Base-by-base conservation (phyloP, 1,140 invertebrate genomes). In the Sinonovacula constricta region DNA sequence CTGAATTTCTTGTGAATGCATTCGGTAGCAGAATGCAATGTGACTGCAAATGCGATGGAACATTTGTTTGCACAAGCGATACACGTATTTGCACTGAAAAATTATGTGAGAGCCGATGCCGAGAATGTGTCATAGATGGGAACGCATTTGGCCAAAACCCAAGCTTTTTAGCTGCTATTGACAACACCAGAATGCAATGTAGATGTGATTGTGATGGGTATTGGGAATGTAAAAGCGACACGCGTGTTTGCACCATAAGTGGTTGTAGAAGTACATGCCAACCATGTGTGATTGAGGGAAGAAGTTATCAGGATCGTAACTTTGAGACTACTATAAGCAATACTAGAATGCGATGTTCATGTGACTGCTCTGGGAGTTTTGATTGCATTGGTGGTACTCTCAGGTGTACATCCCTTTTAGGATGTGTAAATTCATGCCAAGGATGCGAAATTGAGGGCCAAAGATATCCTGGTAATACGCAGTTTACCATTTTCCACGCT, bases 391-490 rank as follows among this genome's bases (percentile, higher is more conserved):
- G 75, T 22, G 57, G 54, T 3, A 31, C 15, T 15, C 28, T n/a
- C 4, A 60, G n/a, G n/a, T 78, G 75, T 24, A 78, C 66, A 22
- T 26, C 24, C 12, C 36, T 7, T 3, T 45, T 28, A 10, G 75
- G 75, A 3, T 78, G 75, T 63, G 36, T 26, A 5, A 56, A 53
- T 24, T 34, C 53, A 0, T 78, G 75, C 28, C 15, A 24, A 22
- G 65, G 75, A 12, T 78, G 75, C 26, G 56, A 51, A 24, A 69
- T 78, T 3, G 65, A 78, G 53, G 75, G 75, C 30, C 18, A 34
- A 34, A 10, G 15, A 5, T 78, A 78, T 31, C n/a, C 59, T 0
- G 75, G 75, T 14, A 78, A 78, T 28, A 62, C 65, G 15, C 34
- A 39, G 33, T 78, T 78, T 63, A 53, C 66, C 3, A 62, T 78